Base-by-base conservation (phyloP, 2,797 vertebrate species). In the Semaprochilodus insignis region DNA sequence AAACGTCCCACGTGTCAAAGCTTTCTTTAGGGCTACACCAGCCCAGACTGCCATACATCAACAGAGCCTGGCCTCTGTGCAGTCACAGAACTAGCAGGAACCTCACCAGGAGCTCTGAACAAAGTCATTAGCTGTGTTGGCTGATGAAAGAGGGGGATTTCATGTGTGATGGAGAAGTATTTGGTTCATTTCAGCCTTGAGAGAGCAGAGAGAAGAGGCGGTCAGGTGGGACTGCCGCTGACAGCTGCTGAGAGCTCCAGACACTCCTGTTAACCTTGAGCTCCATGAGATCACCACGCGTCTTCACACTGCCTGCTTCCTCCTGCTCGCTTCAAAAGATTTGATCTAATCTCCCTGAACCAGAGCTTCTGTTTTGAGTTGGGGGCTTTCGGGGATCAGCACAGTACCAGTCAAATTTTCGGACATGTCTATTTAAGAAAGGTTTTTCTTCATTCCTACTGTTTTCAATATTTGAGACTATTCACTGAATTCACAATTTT, bases 1-100 rank as follows among this genome's bases (percentile, higher is more conserved):
- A 84, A 62, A 85, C 27, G 55, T 74, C 84, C 78, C 87, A 85
- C 89, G 90, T 92, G 93, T 94, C 60, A 90, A 86, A 91, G 87
- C 86, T 88, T 90, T 91, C 88, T 76, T 92, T 90, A 91, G 89
- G 91, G 90, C 92, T 88, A 92, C 87, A 78, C 90, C 91, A 92
- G 90, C 89, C 87, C 83, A 93, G 89, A 91, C 91, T 85, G 89
- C 85, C 83, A 88, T 81, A 90, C 86, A 85, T 89, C 80, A 89
- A 79, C 89, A 81, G 72, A 69, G 77, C 71, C 48, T 57, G 48
- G 40, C n/a, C 69, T 73, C 54, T 23, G 52, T 74, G 74, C 67
- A 72, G 65, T 55, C 59, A 48, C 71, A 57, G 76, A 66, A 25
- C 48, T 23, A 69, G 54, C 65, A 75, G 34, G 62, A 52, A 10